Evolutionary conservation across 92 coral and sea anemone species (phyloP), one percentile per base, ranked within the genome.

Genomic region (Phenganax subtilis): DNA sequence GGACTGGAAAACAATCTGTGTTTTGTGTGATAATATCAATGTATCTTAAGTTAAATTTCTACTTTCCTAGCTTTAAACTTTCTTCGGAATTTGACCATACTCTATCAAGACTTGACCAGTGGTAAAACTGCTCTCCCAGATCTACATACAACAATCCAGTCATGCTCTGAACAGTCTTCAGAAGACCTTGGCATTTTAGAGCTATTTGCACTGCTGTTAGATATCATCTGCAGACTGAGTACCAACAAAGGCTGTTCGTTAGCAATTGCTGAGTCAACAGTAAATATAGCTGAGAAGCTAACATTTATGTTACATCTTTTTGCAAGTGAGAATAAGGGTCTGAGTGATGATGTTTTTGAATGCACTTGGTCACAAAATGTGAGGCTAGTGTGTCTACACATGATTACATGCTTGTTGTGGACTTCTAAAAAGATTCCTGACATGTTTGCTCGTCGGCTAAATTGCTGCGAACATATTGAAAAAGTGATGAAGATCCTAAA

Each of bases 201-300:
- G 16, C 17, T 62, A 12, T 20, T 79, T 62, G 83, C 61, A 0
- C 74, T 79, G 9, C n/a, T 79, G 54, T 20, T 65, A 59, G 83
- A 79, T 62, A 79, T 79, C 8, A 64, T 79, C 9, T 59, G 60
- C 28, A 62, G n/a, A 54, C 71, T 79, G 9, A 44, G 29, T 27
- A 25, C 59, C 37, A 37, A 37, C 47, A 63, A 29, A 63, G 74
- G 74, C 2, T 65, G 83, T 30, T 79, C 83, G 17, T 20, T 79
- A 12, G 55, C 83, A 3, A 61, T 79, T 10, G 57, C 83, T 10
- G 83, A 44, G 52, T 79, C 83, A 14, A 60, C 83, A 51, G 57
- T 79, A 10, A 79, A 65, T n/a, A 29, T 79, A n/a, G 69, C 83
- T 10, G 83, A 63, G 31, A 79, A 79, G 53, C 69, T 79, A 3